phyloP scores from a whole-genome alignment of 2,113 vertebrate species.

The Zootoca vivipara region DNA sequence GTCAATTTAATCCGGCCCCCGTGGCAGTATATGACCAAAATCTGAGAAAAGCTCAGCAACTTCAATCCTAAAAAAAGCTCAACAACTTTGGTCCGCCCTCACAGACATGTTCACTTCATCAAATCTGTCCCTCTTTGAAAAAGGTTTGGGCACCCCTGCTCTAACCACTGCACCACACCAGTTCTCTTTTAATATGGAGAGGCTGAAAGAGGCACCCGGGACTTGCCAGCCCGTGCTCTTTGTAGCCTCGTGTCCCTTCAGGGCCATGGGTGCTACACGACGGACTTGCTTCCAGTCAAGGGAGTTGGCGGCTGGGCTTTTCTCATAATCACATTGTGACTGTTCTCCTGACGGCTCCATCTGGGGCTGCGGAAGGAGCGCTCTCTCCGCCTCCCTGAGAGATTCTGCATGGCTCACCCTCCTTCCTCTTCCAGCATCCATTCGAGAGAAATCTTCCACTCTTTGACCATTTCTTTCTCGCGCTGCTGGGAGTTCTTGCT shows the following conservation, averaged over 20 bases:
- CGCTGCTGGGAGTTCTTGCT: conserved; percentile 97
- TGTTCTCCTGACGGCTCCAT: not conserved
- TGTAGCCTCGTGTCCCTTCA: not conserved
- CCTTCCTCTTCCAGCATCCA: conserved; percentile 83
- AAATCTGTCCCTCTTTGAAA: too few relatives aligned
- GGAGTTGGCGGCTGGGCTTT: not conserved
- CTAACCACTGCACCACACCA: too few relatives aligned
- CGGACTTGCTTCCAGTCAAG: not conserved
- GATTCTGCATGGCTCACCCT: not conserved
- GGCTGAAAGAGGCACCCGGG: not conserved
- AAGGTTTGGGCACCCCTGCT: too few relatives aligned
- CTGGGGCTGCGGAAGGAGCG: not conserved
- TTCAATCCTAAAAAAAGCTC: too few relatives aligned
- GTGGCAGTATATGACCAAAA: too few relatives aligned
- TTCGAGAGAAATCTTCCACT: conserved; percentile 95
- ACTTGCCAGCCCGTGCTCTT: not conserved
- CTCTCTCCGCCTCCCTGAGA: not conserved
- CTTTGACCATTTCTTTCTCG: conserved; percentile 94
- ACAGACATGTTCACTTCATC: too few relatives aligned
- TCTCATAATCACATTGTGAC: not conserved
- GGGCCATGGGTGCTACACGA: not conserved
- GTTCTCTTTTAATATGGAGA: too few relatives aligned
- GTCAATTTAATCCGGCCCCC: too few relatives aligned
- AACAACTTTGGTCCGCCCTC: too few relatives aligned
- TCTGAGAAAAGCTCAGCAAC: too few relatives aligned